Evolutionary conservation across 2,113 vertebrate genomes (phyloP).

Genomic region (human): GRCh38 chr6:163868001-163868500

Average conservation of each 20-base stretch:
- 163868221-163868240: neutral
- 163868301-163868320: neutral
- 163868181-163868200: neutral
- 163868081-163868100: fast-evolving
- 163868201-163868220: neutral
- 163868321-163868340: neutral
- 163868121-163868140: fast-evolving
- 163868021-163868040: neutral
- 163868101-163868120: no score
- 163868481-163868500: neutral
- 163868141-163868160: fast-evolving
- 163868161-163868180: fast-evolving
- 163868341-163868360: neutral
- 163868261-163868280: neutral
- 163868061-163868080: no score
- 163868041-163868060: fast-evolving
- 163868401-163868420: neutral
- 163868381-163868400: neutral
- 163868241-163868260: neutral
- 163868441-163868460: neutral
- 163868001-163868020: neutral
- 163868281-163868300: neutral
- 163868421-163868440: neutral
- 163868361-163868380: neutral
- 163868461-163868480: neutral